Percentiles rank a stretch among this genome's conserved stretches.
Conservation (phyloP, 2,113 vertebrate species). For the Tinamus guttatus region DNA sequence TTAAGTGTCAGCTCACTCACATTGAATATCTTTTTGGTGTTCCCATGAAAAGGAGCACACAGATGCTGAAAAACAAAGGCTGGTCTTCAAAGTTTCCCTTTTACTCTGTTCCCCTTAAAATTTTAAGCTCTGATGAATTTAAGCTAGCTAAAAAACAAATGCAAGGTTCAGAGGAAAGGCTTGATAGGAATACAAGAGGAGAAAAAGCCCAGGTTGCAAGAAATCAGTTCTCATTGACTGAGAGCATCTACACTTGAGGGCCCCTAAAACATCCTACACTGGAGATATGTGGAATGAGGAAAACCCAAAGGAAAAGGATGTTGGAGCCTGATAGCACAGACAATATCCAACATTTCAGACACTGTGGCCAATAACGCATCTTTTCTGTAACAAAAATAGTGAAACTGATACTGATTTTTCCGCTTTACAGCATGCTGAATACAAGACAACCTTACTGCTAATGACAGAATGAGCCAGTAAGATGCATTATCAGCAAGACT, state of each 20-base stretch:
- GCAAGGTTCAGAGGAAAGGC: not conserved
- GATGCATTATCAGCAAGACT: not conserved
- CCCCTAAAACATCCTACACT: not conserved
- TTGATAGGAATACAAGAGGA: not conserved
- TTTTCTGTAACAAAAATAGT: not conserved
- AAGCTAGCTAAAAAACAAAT: not conserved
- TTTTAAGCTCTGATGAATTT: not conserved
- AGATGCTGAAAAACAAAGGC: not conserved
- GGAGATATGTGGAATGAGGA: not conserved
- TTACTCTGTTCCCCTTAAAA: not conserved
- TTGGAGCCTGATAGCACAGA: not conserved
- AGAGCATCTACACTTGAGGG: not conserved
- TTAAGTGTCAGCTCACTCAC: constrained; percentile 6
- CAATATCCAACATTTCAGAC: not conserved
- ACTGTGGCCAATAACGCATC: not conserved
- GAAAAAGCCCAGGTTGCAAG: not conserved
- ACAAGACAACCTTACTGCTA: not conserved
- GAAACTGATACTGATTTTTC: not conserved
- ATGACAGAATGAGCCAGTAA: not conserved
- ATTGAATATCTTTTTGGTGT: not conserved
- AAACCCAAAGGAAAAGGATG: not conserved
- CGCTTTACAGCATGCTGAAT: not conserved
- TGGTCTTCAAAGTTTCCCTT: constrained; percentile 35
- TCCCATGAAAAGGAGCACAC: not conserved
- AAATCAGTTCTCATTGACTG: not conserved